Base-by-base conservation (phyloP, 2,888 invertebrate genomes). In the Tiliacea citrago region DNA sequence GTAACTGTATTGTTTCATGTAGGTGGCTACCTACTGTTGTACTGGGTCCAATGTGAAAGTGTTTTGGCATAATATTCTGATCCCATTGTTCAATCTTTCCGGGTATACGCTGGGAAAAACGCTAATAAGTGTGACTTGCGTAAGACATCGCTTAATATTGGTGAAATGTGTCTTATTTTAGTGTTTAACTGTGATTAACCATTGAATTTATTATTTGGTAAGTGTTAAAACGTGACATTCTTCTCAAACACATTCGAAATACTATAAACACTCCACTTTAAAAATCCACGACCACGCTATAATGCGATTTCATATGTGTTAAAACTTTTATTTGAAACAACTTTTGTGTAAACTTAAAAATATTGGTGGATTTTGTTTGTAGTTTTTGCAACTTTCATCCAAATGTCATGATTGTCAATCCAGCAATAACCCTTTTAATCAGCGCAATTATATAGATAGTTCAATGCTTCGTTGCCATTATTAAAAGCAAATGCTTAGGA, bases 31-130 rank as follows among this genome's bases (percentile, higher is more conserved):
- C 87, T 87, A 88, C 90, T 90, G 90, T 91, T 91, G 92, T 93
- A 91, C 91, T 92, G 91, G 93, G 90, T 90, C 91, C 91, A 90
- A 93, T 95, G 96, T 96, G 96, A 96, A 96, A 96, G 96, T 96
- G 95, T 95, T 94, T 94, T 95, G 94, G 95, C 95, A 94, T 95
- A 94, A 94, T 95, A 95, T 96, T 96, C 93, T 93, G 94, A 93
- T 93, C 95, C 96, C 94, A 96, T 96, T 96, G 96, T 96, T 95
- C 92, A 61, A 84, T 92, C 91, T 93, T 95, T 95, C 94, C 93
- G 93, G 93, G 93, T 94, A 91, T 90, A 91, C 88, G 88, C 91
- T 93, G 93, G 92, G 94, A 94, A 94, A 93, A 94, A 90, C 91
- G 82, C 88, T 88, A 88, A 88, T 85, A 79, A 84, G 88, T 89